Evolutionary conservation across 2,113 vertebrate species (phyloP).

Genomic region (Apodemus speciosus): DNA sequence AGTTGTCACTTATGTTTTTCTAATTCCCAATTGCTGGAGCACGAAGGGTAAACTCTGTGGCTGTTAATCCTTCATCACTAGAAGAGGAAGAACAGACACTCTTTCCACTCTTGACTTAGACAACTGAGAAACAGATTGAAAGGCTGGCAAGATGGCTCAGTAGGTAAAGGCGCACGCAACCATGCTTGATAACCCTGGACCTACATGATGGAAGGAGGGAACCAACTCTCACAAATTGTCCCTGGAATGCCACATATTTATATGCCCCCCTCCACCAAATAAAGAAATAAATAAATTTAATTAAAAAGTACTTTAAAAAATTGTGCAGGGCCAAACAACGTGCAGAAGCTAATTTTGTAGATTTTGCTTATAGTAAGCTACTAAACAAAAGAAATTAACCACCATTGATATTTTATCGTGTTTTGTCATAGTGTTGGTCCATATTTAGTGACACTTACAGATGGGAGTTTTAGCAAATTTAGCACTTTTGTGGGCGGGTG

Average conservation of each 20-base stretch:
- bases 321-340: neutral
- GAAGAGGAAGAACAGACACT: neutral
- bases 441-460: slow-evolving; percentile 9
- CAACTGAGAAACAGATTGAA: neutral
- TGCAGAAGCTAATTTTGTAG: neutral
- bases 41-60: neutral
- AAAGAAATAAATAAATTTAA: neutral
- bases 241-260: neutral
- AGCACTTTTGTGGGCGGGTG: neutral
- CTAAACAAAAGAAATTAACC: slow-evolving; percentile 2
- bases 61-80: neutral
- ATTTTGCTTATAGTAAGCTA: slow-evolving; percentile 28
- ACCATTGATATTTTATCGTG: slow-evolving; percentile 4
- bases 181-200: neutral
- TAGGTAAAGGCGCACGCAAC: neutral
- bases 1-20: neutral
- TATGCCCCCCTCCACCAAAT: neutral
- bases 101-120: neutral
- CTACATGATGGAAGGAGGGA: neutral
- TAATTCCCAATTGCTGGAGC: slow-evolving; percentile 9
- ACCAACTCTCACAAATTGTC: neutral
- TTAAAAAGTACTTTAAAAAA: neutral
- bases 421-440: slow-evolving; percentile 16
- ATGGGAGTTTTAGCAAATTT: neutral
- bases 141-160: neutral